These are phyloP conservation scores for Empidonax traillii DNA, from an alignment of 2,113 vertebrate genomes.

Conservation along the genomic window DNA sequence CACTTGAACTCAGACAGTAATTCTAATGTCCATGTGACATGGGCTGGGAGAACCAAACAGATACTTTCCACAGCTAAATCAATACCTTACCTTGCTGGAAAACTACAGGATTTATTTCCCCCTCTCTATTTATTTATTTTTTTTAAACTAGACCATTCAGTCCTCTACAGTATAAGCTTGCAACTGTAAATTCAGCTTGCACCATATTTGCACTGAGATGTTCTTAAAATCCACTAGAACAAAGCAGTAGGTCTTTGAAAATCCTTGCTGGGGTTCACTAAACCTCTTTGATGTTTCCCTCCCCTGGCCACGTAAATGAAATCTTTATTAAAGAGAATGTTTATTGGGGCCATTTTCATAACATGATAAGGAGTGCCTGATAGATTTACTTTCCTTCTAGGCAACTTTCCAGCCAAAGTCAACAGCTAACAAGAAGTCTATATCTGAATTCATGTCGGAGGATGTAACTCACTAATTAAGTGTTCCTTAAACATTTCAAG, in stretches of 20 bases:
- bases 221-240: not conserved
- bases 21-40: not conserved
- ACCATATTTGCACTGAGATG: not conserved
- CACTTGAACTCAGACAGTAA: not conserved
- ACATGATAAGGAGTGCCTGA: not conserved
- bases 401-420: not conserved
- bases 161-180: not conserved
- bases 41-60: not conserved
- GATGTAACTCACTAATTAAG: not conserved
- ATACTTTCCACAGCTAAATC: not conserved
- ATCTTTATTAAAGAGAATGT: not conserved
- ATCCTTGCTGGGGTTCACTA: not conserved
- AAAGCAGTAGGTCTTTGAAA: not conserved
- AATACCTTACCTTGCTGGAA: not conserved
- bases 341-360: not conserved
- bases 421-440: constrained; percentile 2
- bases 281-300: not conserved
- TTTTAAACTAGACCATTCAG: not conserved
- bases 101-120: not conserved
- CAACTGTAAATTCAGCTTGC: not conserved
- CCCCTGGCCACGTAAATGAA: not conserved
- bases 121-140: not conserved
- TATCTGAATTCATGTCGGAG: not conserved
- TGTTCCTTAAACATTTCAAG: not conserved
- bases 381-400: not conserved